phyloP scores from a whole-genome alignment of 2,797 vertebrate genomes.

The Myiotriccus ornatus region DNA sequence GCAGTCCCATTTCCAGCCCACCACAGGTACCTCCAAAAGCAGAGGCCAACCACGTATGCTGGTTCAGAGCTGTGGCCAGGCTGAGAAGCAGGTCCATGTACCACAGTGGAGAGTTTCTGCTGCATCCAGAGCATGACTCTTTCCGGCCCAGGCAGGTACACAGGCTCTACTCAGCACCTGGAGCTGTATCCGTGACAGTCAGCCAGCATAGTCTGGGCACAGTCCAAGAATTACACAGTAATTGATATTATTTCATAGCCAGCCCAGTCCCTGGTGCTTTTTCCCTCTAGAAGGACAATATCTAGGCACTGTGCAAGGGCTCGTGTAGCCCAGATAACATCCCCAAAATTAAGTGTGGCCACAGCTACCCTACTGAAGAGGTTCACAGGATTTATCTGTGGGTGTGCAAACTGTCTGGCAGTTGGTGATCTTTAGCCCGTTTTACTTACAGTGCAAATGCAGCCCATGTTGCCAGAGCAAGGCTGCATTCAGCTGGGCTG shows the following conservation, averaged over 20 bases:
- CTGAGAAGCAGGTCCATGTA: accelerated
- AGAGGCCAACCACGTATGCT: accelerated
- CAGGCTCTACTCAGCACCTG: neutral
- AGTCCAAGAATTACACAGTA: neutral
- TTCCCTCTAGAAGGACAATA: neutral
- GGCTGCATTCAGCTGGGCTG: neutral
- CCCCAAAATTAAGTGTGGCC: neutral
- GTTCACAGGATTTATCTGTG: neutral
- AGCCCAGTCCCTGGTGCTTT: too few species aligned
- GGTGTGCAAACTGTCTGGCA: neutral
- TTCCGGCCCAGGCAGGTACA: neutral
- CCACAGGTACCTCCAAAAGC: neutral
- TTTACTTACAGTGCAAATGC: neutral
- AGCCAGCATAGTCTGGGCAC: neutral
- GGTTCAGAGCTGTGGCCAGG: neutral
- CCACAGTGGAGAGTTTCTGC: neutral
- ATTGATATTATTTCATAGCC: neutral
- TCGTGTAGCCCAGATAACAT: neutral
- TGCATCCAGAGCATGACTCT: neutral
- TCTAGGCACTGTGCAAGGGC: neutral
- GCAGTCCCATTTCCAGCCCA: neutral
- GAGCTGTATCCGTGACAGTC: neutral
- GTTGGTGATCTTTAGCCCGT: neutral
- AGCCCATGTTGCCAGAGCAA: neutral
- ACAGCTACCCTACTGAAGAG: neutral